These are phyloP conservation scores for Acanthurus leucopareius DNA, from an alignment of 2,797 vertebrate species.

Conservation along the genomic window DNA sequence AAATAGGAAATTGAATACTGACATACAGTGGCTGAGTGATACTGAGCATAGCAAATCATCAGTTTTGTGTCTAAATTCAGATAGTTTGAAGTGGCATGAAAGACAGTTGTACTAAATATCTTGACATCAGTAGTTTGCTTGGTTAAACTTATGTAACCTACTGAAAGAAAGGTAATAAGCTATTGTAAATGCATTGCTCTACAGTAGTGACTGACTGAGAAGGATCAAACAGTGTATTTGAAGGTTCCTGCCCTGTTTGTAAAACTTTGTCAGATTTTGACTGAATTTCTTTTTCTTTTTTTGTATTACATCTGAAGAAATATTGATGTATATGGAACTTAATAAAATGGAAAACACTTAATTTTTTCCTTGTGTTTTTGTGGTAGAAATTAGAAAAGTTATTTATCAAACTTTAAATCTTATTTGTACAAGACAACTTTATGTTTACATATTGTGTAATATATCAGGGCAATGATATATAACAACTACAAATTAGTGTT, in stretches of 20 bases:
- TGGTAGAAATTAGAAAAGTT: background rate
- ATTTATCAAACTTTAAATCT: no score
- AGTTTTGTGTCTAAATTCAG: conserved; percentile 65
- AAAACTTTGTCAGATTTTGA: conserved; percentile 94
- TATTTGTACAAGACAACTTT: no score
- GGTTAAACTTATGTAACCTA: conserved; percentile 68
- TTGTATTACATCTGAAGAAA: conserved; percentile 98
- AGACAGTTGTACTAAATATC: conserved; percentile 58
- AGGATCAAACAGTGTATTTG: conserved; percentile 86
- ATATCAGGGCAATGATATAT: no score
- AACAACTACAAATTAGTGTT: no score
- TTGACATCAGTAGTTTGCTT: conserved; percentile 68
- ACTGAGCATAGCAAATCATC: conserved; percentile 56
- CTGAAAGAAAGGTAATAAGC: conserved; percentile 72
- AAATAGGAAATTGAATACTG: conserved; percentile 48
- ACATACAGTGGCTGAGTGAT: conserved; percentile 54
- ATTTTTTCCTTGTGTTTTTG: conserved; percentile 71
- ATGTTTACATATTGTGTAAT: no score
- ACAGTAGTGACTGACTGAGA: conserved; percentile 87
- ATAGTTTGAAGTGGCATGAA: conserved; percentile 72
- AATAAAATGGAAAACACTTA: conserved; percentile 95
- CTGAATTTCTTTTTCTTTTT: conserved; percentile 84
- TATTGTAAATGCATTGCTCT: conserved; percentile 77
- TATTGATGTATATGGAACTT: conserved; percentile 99
- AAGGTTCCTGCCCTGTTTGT: conserved; percentile 98